Evolutionary conservation across 2,113 vertebrate species (phyloP).

Genomic region (Rostratula benghalensis): DNA sequence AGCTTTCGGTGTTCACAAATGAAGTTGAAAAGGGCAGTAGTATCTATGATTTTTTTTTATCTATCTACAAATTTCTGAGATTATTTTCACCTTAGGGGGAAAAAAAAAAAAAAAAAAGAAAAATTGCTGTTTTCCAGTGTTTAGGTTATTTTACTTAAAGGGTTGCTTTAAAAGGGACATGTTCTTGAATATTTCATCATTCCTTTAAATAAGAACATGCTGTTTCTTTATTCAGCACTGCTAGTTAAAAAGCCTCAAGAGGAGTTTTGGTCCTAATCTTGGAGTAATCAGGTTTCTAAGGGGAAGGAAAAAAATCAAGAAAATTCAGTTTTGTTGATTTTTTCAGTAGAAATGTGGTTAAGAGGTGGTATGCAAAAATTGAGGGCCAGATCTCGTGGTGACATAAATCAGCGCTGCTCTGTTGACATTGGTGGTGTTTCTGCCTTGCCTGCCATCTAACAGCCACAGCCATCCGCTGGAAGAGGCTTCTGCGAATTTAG

Average conservation of each 20-base stretch:
- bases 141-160: not conserved
- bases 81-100: constrained; percentile 6
- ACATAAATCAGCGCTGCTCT: not conserved
- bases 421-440: not conserved
- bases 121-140: not conserved
- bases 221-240: not conserved
- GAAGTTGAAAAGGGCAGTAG: not conserved
- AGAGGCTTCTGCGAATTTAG: not conserved
- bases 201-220: not conserved
- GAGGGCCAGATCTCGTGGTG: fast-evolving
- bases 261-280: not conserved
- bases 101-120: not conserved
- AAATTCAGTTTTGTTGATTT: not conserved
- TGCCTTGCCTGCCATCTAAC: not conserved
- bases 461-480: not conserved
- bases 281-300: not conserved
- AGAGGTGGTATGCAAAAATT: not conserved
- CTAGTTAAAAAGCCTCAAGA: not conserved
- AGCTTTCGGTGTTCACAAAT: not conserved
- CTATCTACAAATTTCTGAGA: not conserved
- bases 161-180: not conserved
- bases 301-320: not conserved
- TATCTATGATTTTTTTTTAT: not conserved
- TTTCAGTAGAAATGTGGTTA: not conserved
- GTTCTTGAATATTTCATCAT: not conserved